Conservation (phyloP, 2,113 vertebrate genomes). For the Cyanoramphus novaezelandiae region DNA sequence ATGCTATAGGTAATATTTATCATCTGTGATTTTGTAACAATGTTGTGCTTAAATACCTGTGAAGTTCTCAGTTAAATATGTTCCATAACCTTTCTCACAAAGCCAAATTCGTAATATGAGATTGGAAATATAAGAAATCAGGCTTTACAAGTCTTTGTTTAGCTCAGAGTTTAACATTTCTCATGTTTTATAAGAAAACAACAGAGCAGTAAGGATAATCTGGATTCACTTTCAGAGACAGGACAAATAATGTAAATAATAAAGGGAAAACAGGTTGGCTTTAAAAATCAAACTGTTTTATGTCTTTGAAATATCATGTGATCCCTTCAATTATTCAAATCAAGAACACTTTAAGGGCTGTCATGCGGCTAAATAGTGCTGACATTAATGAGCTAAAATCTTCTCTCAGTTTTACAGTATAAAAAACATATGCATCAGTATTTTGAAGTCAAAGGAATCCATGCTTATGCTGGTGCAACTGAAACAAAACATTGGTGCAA, state of each 20-base stretch:
- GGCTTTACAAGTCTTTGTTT: neutral
- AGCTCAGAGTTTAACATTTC: neutral
- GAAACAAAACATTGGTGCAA: conserved; percentile 61
- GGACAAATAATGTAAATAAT: conserved; percentile 2
- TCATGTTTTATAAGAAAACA: neutral
- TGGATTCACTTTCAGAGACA: neutral
- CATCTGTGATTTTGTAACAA: neutral
- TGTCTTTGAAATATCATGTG: conserved; percentile 12
- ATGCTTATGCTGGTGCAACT: conserved; percentile 39
- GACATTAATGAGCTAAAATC: conserved; percentile 36
- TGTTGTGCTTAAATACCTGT: neutral
- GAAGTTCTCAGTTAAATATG: neutral
- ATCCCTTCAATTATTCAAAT: conserved; percentile 1
- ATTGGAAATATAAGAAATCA: neutral
- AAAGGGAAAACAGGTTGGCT: conserved; percentile 23
- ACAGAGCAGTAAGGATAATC: neutral
- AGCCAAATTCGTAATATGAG: neutral
- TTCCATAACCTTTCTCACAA: neutral
- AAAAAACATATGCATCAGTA: conserved; percentile 59
- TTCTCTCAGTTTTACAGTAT: conserved; percentile 51
- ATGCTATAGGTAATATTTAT: neutral
- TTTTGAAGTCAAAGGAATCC: conserved; percentile 48
- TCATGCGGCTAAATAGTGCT: neutral
- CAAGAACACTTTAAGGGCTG: conserved; percentile 5
- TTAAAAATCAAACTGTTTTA: conserved; percentile 21